Percentiles rank a stretch among this genome's conserved stretches.
phyloP scores from a whole-genome alignment of 2,888 invertebrate species.

The Polydrusus pterygomalis region DNA sequence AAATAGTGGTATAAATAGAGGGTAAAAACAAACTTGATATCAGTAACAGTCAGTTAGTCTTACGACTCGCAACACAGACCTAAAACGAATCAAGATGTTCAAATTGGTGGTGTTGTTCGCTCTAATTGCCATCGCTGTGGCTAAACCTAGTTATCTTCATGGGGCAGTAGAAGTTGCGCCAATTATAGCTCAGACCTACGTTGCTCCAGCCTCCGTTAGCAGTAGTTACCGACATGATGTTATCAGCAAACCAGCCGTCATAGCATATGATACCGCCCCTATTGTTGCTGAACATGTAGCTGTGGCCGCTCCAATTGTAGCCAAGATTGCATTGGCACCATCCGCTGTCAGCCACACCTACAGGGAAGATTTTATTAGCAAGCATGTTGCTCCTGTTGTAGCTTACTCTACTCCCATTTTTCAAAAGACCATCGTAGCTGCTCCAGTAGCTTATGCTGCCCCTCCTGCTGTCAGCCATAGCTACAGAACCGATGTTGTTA shows the following conservation, averaged over 20 bases:
- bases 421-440: constrained; percentile 22
- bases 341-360: constrained; percentile 54
- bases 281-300: constrained; percentile 18
- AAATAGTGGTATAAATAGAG: constrained; percentile 30
- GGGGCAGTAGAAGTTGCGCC: constrained; percentile 39
- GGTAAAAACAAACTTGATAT: constrained; percentile 33
- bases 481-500: constrained; percentile 61
- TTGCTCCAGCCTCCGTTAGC: constrained; percentile 42
- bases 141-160: constrained; percentile 66
- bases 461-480: constrained; percentile 48
- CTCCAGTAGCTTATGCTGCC: constrained; percentile 37
- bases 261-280: constrained; percentile 49
- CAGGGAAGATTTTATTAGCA: constrained; percentile 57
- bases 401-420: constrained; percentile 15
- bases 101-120: constrained; percentile 74
- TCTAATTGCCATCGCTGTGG: constrained; percentile 74
- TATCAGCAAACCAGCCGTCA: constrained; percentile 55
- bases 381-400: constrained; percentile 52
- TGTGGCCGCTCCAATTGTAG: constrained; percentile 48
- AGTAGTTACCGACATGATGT: constrained; percentile 58
- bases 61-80: constrained; percentile 61
- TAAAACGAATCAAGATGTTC: constrained; percentile 62
- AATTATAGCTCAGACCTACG: constrained; percentile 55
- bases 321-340: constrained; percentile 52
- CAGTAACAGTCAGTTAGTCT: constrained; percentile 60